These are phyloP conservation scores for Drosophila colorata DNA, from an alignment of 2,888 invertebrate genomes.

Conservation along the genomic window DNA sequence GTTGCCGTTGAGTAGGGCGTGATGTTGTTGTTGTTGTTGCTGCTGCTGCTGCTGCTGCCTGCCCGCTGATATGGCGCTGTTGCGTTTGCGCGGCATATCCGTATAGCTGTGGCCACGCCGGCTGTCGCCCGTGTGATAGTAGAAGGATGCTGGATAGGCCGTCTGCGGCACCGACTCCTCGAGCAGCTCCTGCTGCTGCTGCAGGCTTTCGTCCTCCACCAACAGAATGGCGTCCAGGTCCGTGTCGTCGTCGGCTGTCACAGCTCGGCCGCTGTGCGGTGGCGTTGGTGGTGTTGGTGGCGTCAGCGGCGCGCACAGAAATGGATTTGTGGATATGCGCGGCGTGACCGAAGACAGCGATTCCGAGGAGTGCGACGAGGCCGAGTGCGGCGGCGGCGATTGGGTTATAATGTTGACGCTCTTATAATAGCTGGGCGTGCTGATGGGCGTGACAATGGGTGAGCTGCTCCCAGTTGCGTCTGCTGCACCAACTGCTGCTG, in stretches of 20 bases:
- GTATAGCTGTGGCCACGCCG: conserved; percentile 49
- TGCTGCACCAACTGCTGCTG: conserved; percentile 17
- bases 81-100: conserved; percentile 84
- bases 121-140: conserved; percentile 73
- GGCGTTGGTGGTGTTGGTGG: conserved; percentile 55
- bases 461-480: conserved; percentile 38
- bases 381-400: conserved; percentile 83
- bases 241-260: conserved; percentile 5
- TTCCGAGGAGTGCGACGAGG: conserved; percentile 84
- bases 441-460: conserved; percentile 36
- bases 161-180: conserved; percentile 63
- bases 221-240: conserved; percentile 39
- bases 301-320: conserved; percentile 77
- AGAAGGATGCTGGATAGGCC: conserved; percentile 76
- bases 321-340: conserved; percentile 85
- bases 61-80: conserved; percentile 51
- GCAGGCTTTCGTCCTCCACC: conserved; percentile 17
- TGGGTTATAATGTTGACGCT: conserved; percentile 82
- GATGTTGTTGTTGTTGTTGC: conserved; percentile 39
- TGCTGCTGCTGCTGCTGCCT: conserved; percentile 63
- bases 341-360: conserved; percentile 84
- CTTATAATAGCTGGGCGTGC: conserved; percentile 70
- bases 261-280: conserved; percentile 15
- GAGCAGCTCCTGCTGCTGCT: conserved; percentile 25
- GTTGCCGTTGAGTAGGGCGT: conserved; percentile 32